These are phyloP conservation scores for Chrysopilus asiliformis DNA, from an alignment of 2,888 invertebrate genomes.

Conservation along the genomic window DNA sequence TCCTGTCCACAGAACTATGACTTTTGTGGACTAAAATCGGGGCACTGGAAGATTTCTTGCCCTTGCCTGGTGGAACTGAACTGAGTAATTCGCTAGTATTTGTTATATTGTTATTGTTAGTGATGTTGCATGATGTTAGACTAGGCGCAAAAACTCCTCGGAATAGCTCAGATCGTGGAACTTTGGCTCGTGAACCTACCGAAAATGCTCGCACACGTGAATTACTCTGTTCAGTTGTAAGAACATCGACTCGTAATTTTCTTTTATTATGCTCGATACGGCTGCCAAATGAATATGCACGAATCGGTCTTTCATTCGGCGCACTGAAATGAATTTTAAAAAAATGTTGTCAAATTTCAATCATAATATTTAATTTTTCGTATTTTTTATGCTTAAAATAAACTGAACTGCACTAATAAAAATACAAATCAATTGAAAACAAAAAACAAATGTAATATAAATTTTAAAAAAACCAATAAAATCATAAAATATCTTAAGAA, in stretches of 20 bases:
- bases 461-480: too few relatives aligned
- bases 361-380: too few relatives aligned
- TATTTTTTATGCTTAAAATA: too few relatives aligned
- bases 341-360: too few relatives aligned
- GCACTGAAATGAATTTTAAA: too few relatives aligned
- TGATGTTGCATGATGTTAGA: conserved; percentile 21
- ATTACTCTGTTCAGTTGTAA: conserved; percentile 34
- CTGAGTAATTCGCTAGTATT: conserved; percentile 8
- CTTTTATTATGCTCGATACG: conserved; percentile 52
- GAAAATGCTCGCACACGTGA: conserved; percentile 61
- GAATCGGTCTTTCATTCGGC: conserved; percentile 42
- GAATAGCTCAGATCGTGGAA: conserved; percentile 28
- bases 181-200: conserved; percentile 54
- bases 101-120: conserved; percentile 14
- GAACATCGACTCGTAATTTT: conserved; percentile 36
- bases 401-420: too few relatives aligned
- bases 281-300: conserved; percentile 78
- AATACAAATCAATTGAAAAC: too few relatives aligned
- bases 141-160: conserved; percentile 22
- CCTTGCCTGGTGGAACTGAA: conserved; percentile 18
- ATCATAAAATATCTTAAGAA: too few relatives aligned
- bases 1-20: conserved; percentile 44
- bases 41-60: conserved; percentile 53
- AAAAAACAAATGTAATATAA: too few relatives aligned
- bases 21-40: conserved; percentile 43